These are phyloP conservation scores for Brenthis ino DNA, from an alignment of 2,888 invertebrate species.

Conservation along the genomic window DNA sequence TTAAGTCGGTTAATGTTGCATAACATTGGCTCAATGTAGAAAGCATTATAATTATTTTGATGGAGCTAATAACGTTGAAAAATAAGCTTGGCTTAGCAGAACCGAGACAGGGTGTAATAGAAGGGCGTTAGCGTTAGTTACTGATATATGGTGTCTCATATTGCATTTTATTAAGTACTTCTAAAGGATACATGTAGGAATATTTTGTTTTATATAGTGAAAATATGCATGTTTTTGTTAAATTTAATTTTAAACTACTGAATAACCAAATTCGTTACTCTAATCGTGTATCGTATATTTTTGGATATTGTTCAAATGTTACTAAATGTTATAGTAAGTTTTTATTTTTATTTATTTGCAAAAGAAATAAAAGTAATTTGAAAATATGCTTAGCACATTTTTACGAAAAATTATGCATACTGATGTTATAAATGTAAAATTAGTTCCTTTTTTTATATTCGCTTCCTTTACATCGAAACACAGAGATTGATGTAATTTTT, in stretches of 20 bases:
- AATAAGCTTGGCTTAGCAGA: constrained; percentile 56
- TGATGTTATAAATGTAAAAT: too few relatives aligned
- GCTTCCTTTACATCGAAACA: too few relatives aligned
- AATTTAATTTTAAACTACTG: background rate
- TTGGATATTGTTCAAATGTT: too few relatives aligned
- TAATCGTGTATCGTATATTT: too few relatives aligned
- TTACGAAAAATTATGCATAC: too few relatives aligned
- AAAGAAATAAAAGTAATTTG: too few relatives aligned
- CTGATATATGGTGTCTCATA: constrained; percentile 54
- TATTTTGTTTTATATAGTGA: background rate
- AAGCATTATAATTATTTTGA: constrained; percentile 55
- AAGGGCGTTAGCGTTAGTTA: constrained; percentile 46
- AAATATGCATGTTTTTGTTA: background rate
- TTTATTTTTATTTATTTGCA: too few relatives aligned
- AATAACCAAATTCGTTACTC: too few relatives aligned
- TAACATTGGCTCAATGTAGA: constrained; percentile 43
- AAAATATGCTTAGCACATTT: too few relatives aligned
- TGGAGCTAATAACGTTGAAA: constrained; percentile 63
- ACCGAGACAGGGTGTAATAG: constrained; percentile 48
- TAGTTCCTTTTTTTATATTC: too few relatives aligned
- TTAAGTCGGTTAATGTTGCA: constrained; percentile 10
- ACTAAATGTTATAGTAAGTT: too few relatives aligned
- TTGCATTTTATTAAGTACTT: constrained; percentile 43
- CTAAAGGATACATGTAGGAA: background rate
- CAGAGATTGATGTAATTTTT: too few relatives aligned